Evolutionary conservation across 2,888 invertebrate genomes (phyloP), one percentile per base, ranked within the genome.

Genomic region (Megamerina dolium): DNA sequence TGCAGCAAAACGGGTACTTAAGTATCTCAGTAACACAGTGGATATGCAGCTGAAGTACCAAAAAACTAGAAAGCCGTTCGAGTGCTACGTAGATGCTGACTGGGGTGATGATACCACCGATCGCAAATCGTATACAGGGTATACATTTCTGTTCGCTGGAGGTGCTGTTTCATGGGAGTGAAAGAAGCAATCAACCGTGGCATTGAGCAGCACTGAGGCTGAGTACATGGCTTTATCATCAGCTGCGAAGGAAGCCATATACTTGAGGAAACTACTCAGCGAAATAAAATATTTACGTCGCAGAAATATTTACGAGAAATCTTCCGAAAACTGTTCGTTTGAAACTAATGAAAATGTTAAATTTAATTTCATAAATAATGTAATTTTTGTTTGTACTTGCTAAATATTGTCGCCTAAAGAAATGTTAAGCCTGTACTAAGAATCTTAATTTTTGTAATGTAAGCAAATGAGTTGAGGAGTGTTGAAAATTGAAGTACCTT

Each of bases 1-100:
- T 3, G 54, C 45, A 12, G 49, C 48, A 12, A 52, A 50, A 27
- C 54, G 49, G 31, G 20, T 57, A 19, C 29, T 57, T 13, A 44
- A 51, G 13, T 53, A 57, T 33, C 34, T 56, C 18, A 37, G 43
- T 17, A 44, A 39, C 18, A 51, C 51, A 3, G 31, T 38, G 1
- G 37, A 59, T 43, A 26, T 36, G 2, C 50, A 51, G 17, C 30
- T 57, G 2, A 44, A 39, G 18, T 57, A 48, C 38, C 18, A 17
- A 2, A 50, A 43, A 31, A 49, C 48, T 4, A 45, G 48, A 4
- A 21, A 51, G 18, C 41, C 41, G 12, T 13, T 57, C 5, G 19
- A 19, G 6, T 46, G 35, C 21, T 35, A 19, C 31, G 52, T 46
- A 6, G 53, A 57, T 40, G 53, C 52, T 9, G 55, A 55, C 40